These are phyloP conservation scores for Heterodera filipjevi DNA, from an alignment of 2,888 invertebrate genomes.

Conservation along the genomic window DNA sequence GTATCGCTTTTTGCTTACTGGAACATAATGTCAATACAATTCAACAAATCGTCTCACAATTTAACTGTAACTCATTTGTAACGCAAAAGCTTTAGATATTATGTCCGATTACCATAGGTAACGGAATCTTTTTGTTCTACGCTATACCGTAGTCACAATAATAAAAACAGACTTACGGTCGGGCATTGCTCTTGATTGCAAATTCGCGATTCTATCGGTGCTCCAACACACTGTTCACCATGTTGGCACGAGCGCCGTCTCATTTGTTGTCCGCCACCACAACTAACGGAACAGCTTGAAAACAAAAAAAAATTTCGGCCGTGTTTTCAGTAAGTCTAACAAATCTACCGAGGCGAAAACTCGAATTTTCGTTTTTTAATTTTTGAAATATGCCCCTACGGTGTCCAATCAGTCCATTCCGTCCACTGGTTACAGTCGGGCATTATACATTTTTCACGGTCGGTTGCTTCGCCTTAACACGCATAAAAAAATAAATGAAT, in stretches of 20 bases:
- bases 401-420: slow-evolving; percentile 36
- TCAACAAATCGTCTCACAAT: too few relatives aligned
- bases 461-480: slow-evolving; percentile 35
- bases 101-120: too few relatives aligned
- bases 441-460: slow-evolving; percentile 39
- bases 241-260: slow-evolving; percentile 35
- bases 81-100: too few relatives aligned
- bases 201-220: slow-evolving; percentile 31
- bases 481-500: background rate
- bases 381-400: background rate
- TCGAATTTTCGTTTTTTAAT: too few relatives aligned
- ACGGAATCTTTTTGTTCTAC: background rate
- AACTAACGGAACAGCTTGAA: slow-evolving; percentile 32
- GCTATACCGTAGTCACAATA: background rate
- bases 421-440: slow-evolving; percentile 44
- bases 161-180: background rate
- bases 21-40: background rate
- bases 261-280: slow-evolving; percentile 38
- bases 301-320: background rate
- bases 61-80: too few relatives aligned
- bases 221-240: slow-evolving; percentile 39
- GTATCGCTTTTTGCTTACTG: too few relatives aligned
- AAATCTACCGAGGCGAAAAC: too few relatives aligned
- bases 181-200: slow-evolving; percentile 41
- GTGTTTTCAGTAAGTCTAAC: too few relatives aligned